phyloP scores from a whole-genome alignment of 2,113 vertebrate species.

The Aegotheles bennettii region DNA sequence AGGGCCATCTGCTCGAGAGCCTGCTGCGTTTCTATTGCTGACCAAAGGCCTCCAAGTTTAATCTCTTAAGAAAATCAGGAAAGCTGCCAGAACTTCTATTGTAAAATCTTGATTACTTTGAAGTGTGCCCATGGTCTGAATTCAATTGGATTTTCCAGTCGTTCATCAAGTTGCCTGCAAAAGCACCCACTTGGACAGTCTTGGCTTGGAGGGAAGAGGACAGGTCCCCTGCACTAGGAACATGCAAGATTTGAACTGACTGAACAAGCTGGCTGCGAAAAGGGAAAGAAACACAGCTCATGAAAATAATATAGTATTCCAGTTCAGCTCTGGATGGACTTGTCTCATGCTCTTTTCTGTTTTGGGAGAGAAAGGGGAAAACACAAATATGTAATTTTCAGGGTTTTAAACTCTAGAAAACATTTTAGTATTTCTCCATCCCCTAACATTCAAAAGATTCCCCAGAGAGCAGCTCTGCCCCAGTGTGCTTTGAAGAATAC shows the following conservation, averaged over 20 bases:
- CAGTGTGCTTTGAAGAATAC: not conserved
- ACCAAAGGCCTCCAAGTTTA: not conserved
- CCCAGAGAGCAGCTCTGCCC: not conserved
- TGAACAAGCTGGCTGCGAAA: not conserved
- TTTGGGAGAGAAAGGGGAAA: not conserved
- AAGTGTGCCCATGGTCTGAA: not conserved
- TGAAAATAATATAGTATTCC: not conserved
- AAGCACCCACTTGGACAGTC: not conserved
- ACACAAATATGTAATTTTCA: not conserved
- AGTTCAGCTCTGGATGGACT: not conserved
- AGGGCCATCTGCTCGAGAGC: not conserved
- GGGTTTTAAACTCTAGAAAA: not conserved
- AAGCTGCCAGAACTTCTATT: not conserved
- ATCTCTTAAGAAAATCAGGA: not conserved
- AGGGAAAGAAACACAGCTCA: not conserved
- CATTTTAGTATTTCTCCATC: not conserved
- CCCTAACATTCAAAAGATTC: not conserved
- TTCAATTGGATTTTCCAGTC: not conserved
- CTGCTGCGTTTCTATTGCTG: not conserved
- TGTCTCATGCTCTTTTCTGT: not conserved
- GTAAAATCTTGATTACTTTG: not conserved
- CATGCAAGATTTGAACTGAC: not conserved
- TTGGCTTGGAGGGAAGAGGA: not conserved
- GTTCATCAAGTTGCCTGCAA: not conserved
- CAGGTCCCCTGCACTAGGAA: not conserved